A percentile compares a stretch with the other conserved stretches of the same genome.
These are phyloP conservation scores for Xylota sylvarum DNA, from an alignment of 2,888 invertebrate genomes.

Conservation along the genomic window DNA sequence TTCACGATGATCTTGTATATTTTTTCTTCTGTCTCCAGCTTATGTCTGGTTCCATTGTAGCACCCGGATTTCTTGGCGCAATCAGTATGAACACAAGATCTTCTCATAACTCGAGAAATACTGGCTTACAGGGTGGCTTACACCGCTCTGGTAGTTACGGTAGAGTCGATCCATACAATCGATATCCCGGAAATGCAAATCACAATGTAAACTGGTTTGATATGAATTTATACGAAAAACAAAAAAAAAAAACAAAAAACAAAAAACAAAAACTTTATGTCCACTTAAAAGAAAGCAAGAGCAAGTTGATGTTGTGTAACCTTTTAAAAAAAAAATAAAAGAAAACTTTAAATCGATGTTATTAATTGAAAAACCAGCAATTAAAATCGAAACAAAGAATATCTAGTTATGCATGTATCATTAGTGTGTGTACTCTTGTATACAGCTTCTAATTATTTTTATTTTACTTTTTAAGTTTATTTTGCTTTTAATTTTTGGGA, in stretches of 20 bases:
- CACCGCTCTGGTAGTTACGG: constrained; percentile 71
- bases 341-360: constrained; percentile 55
- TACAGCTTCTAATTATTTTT: constrained; percentile 54
- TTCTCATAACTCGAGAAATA: constrained; percentile 80
- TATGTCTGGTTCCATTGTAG: constrained; percentile 84
- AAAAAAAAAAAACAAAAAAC: constrained; percentile 39
- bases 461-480: constrained; percentile 11
- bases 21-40: constrained; percentile 80
- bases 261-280: constrained; percentile 22
- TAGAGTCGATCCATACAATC: constrained; percentile 72
- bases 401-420: constrained; percentile 76
- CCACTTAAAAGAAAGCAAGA: constrained; percentile 41
- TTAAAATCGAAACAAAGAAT: constrained; percentile 35
- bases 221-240: constrained; percentile 58
- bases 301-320: constrained; percentile 73
- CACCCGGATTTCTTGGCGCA: constrained; percentile 83
- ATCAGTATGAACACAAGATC: constrained; percentile 82
- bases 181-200: constrained; percentile 76
- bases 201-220: constrained; percentile 77
- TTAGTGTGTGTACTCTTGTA: constrained; percentile 77
- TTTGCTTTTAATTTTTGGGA: constrained; percentile 31
- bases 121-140: constrained; percentile 78
- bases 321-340: constrained; percentile 33
- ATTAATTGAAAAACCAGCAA: constrained; percentile 49
- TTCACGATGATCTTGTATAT: constrained; percentile 73